Percentiles rank a stretch among this genome's conserved stretches.
Conservation (phyloP, 2,797 vertebrate genomes). For the Protonibea diacanthus region DNA sequence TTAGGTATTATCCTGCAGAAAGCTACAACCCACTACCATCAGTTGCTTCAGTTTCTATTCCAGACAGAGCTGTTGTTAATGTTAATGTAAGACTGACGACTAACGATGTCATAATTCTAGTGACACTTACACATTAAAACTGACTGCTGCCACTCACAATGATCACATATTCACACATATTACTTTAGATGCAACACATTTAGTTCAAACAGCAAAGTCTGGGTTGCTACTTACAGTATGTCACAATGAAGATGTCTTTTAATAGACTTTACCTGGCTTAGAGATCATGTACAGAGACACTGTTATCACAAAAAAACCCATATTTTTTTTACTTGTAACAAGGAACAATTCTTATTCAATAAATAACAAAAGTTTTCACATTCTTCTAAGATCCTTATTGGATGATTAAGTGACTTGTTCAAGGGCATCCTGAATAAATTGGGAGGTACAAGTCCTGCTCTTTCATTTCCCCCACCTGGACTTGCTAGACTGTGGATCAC, state of each 20-base stretch:
- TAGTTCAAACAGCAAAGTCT: background rate
- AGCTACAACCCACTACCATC: background rate
- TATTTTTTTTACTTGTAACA: background rate
- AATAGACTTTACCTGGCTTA: background rate
- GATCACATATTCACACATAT: background rate
- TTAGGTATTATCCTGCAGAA: background rate
- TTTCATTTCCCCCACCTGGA: background rate
- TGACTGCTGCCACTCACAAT: background rate
- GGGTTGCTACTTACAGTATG: too few relatives aligned
- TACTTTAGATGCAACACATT: background rate
- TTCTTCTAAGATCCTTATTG: background rate
- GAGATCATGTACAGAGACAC: background rate
- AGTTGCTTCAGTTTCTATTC: conserved; percentile 10
- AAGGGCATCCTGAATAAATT: background rate
- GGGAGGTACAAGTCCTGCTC: background rate
- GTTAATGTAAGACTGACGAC: background rate
- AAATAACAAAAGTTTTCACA: background rate
- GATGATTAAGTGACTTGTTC: background rate
- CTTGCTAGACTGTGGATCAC: background rate
- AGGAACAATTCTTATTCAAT: background rate
- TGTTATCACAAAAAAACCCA: background rate
- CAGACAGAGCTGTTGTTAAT: background rate
- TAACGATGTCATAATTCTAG: background rate
- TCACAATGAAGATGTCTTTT: background rate
- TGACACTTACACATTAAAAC: background rate